Base-by-base conservation (phyloP, 2,888 invertebrate genomes). In the Thymelicus sylvestris region DNA sequence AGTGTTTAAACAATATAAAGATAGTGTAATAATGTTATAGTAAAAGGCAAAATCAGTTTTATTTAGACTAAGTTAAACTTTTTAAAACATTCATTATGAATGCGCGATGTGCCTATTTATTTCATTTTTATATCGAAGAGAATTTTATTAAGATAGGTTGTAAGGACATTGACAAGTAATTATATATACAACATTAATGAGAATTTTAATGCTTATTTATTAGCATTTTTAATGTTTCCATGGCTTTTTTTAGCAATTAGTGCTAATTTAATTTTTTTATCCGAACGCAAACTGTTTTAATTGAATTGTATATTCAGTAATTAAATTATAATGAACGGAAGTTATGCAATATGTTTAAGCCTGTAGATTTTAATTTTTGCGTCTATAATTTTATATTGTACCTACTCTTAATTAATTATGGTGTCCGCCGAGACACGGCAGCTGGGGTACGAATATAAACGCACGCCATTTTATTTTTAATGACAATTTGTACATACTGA, bases 71-170 rank as follows among this genome's bases (percentile, higher is more conserved):
- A 85, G 86, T 86, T 75, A 72, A 83, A 81, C 19, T 81, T 80
- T 84, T 86, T 77, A 79, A 57, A 78, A 85, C 90, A 88, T 91
- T 92, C 90, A 79, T 80, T 78, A 79, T 83, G 91, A 90, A 90
- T 92, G 90, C 86, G 90, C 86, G 79, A 85, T 86, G 90, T 92
- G 91, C 89, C 90, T 92, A 92, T 92, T 92, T 92, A 92, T 92
- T 92, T 89, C 85, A 79, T 86, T 90, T 87, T 83, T 87, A 84
- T 85, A 83, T 85, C 83, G 82, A 88, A 84, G 83, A 88, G 80
- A 85, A 83, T 85, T 87, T 84, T 91, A 88, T 84, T 83, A 89
- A 89, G 85, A 83, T 88, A 80, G 78, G 72, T 78, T 75, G 74
- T 77, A 78, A 87, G 81, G 76, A 78, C 72, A 72, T 84, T 89